Evolutionary conservation across 2,113 vertebrate species (phyloP), one percentile per base, ranked within the genome.

Genomic region (Myiozetetes cayanensis): DNA sequence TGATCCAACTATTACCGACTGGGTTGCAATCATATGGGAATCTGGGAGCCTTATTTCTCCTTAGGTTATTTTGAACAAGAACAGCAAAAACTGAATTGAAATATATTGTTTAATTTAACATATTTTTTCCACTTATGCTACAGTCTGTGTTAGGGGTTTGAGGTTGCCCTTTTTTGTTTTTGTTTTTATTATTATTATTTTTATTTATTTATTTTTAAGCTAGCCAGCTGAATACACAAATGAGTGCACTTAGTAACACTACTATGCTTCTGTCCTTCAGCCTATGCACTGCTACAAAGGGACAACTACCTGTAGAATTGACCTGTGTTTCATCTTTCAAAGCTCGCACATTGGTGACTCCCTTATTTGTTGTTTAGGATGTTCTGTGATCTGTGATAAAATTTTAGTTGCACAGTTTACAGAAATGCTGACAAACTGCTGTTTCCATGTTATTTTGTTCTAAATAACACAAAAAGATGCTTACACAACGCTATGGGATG

Each of bases 341-440:
- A 31, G 28, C 49, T 21, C 2, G 1, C 9, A 5, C 7, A 0
- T 22, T 3, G 8, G 8, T 52, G 31, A 53, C 28, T 30, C 8
- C 20, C 2, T 76, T 71, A 61, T 47, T 62, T 85, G 46, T 49
- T 94, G 28, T 44, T 79, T 10, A 65, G 47, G 6, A 2, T n/a
- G 17, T 87, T 66, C 56, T 59, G 35, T 65, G 67, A 80, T 93
- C 2, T 3, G 15, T 80, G 43, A 61, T 95, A 74, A 90, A 88
- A 80, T 67, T 20, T 25, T 65, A 93, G 23, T 77, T 66, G 37
- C 50, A 4, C 28, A 9, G 22, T 71, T 49, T 71, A 63, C 79
- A 87, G 90, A 90, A 92, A 61, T 87, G 76, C 78, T 94, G 92
- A 93, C 44, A 84, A 90, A 86, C 88, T 87, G 41, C 61, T 68